These are phyloP conservation scores for Himalopsyche phryganea DNA, from an alignment of 1,140 invertebrate genomes.

Conservation along the genomic window DNA sequence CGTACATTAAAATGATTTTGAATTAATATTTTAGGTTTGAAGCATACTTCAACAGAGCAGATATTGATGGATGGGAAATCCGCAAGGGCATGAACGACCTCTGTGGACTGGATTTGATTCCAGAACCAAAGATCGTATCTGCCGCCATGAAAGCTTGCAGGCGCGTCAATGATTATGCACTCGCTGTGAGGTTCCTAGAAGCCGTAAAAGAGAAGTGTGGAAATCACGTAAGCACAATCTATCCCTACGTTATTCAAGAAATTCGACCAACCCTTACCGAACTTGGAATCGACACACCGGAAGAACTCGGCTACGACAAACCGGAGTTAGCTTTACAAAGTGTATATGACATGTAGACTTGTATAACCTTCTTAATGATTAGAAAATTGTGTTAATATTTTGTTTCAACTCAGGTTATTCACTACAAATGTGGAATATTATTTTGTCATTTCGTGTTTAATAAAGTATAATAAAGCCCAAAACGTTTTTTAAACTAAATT, in stretches of 20 bases:
- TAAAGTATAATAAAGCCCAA: too few relatives aligned
- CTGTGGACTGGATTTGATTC: constrained; percentile 87
- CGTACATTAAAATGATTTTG: not conserved
- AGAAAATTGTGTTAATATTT: too few relatives aligned
- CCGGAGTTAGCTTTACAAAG: constrained; percentile 84
- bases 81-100: constrained; percentile 83
- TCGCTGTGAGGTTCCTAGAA: constrained; percentile 91
- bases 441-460: too few relatives aligned
- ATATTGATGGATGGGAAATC: constrained; percentile 96
- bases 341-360: constrained; percentile 61
- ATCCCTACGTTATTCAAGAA: constrained; percentile 90
- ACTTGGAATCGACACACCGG: constrained; percentile 89
- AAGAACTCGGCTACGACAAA: constrained; percentile 95
- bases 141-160: constrained; percentile 92
- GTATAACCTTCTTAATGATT: too few relatives aligned
- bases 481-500: too few relatives aligned
- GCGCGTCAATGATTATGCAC: constrained; percentile 88
- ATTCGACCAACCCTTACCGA: constrained; percentile 89
- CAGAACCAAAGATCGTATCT: constrained; percentile 90
- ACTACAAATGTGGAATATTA: too few relatives aligned
- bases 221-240: constrained; percentile 72
- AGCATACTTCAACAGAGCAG: constrained; percentile 80
- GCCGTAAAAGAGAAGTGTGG: constrained; percentile 89
- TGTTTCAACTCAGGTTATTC: too few relatives aligned
- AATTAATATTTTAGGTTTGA: constrained; percentile 61